Percentiles rank a stretch among this genome's conserved stretches.
Evolutionary conservation across 2,888 invertebrate genomes (phyloP).

Genomic region (Microctonus hyperodae): DNA sequence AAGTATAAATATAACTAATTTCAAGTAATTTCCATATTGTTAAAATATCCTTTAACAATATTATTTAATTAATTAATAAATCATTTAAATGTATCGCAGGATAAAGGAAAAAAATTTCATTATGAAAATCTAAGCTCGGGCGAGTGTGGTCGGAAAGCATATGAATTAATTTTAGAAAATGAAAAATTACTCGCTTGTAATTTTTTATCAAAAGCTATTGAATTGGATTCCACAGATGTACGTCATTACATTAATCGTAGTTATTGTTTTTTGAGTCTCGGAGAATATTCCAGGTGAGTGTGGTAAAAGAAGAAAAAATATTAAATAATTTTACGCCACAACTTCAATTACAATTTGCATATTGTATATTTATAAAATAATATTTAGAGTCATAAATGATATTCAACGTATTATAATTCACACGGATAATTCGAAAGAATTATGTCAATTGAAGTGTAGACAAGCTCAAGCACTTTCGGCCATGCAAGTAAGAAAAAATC

Average conservation of each 20-base stretch:
- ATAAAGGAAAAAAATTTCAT: conserved; percentile 23
- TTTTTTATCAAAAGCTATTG: conserved; percentile 36
- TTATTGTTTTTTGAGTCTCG: conserved; percentile 38
- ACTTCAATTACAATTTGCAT: background rate
- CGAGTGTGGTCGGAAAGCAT: conserved; percentile 32
- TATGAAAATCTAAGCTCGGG: conserved; percentile 34
- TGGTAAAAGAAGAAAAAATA: background rate
- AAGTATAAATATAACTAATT: too few relatives aligned
- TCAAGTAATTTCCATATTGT: too few relatives aligned
- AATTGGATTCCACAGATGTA: conserved; percentile 30
- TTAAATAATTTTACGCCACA: background rate
- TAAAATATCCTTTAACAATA: too few relatives aligned
- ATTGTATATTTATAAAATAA: conserved; percentile 2
- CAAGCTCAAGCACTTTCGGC: conserved; percentile 39
- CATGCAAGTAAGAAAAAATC: conserved; percentile 32
- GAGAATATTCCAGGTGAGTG: conserved; percentile 35
- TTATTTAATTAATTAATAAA: too few relatives aligned
- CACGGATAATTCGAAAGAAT: conserved; percentile 20
- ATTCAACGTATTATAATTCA: conserved; percentile 32
- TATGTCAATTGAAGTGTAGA: conserved; percentile 38
- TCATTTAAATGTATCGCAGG: too few relatives aligned
- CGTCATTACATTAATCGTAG: conserved; percentile 43
- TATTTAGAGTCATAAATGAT: conserved; percentile 40
- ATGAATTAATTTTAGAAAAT: conserved; percentile 24
- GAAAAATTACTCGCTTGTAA: conserved; percentile 34